Evolutionary conservation across 1,140 invertebrate species (phyloP).

Genomic region (Tetragnatha versicolor): DNA sequence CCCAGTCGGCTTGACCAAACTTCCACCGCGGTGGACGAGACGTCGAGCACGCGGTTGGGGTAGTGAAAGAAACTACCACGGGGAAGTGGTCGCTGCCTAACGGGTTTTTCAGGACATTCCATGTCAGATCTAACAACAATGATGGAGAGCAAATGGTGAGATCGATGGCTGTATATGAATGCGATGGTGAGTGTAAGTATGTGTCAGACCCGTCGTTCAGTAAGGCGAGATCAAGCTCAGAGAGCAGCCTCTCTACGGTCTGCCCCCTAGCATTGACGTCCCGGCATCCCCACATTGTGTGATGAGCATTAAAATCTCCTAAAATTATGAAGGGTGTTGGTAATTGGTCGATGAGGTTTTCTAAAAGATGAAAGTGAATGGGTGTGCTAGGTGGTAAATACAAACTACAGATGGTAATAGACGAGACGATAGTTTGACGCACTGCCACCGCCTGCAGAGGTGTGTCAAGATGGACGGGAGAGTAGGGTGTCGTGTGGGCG

Average conservation of each 20-base stretch:
- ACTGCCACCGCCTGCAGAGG: neutral
- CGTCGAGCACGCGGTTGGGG: too few species aligned
- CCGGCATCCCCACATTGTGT: neutral
- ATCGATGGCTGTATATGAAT: neutral
- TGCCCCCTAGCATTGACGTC: neutral
- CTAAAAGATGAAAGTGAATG: neutral
- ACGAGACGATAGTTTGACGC: neutral
- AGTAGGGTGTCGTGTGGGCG: neutral
- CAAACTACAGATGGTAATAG: neutral
- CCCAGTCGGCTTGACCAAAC: neutral
- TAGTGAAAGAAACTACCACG: too few species aligned
- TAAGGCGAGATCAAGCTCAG: too few species aligned
- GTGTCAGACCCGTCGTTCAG: neutral
- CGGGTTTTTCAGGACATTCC: neutral
- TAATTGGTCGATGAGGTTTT: neutral
- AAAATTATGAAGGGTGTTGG: too few species aligned
- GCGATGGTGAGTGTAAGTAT: neutral
- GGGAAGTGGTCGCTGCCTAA: neutral
- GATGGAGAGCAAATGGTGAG: neutral
- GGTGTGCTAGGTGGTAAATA: neutral
- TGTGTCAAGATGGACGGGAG: neutral
- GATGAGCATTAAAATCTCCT: too few species aligned
- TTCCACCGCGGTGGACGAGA: too few species aligned
- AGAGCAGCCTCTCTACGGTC: neutral
- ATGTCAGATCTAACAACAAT: neutral